phyloP scores from a whole-genome alignment of 2,113 vertebrate genomes.

The Notechis scutatus region DNA sequence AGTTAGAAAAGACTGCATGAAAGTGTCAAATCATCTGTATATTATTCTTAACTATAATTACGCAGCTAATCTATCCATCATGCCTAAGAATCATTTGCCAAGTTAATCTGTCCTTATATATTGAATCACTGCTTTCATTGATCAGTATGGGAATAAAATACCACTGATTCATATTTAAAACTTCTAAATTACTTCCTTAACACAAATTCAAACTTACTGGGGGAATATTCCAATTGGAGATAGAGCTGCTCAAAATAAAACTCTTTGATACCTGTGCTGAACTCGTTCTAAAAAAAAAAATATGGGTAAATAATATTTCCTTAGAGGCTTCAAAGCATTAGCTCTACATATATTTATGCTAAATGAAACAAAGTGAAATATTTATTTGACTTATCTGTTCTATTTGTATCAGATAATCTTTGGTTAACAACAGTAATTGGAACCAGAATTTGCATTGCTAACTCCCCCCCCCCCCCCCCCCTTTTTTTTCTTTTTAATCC shows the following conservation, averaged over 20 bases:
- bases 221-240: background rate
- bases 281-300: background rate
- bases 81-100: background rate
- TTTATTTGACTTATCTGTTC: background rate
- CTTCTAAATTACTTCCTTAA: background rate
- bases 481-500: background rate
- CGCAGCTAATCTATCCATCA: background rate
- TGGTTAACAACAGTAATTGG: background rate
- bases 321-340: background rate
- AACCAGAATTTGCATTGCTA: background rate
- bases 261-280: background rate
- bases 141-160: background rate
- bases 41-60: background rate
- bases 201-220: background rate
- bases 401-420: background rate
- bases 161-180: background rate
- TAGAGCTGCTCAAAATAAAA: background rate
- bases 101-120: background rate
- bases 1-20: background rate
- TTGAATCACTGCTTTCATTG: background rate
- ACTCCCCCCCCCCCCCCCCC: rapidly evolving
- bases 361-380: background rate
- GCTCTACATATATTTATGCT: background rate
- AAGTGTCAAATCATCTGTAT: background rate
- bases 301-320: background rate